Evolutionary conservation across 1,140 invertebrate species (phyloP).

Genomic region (Grapholita molesta): DNA sequence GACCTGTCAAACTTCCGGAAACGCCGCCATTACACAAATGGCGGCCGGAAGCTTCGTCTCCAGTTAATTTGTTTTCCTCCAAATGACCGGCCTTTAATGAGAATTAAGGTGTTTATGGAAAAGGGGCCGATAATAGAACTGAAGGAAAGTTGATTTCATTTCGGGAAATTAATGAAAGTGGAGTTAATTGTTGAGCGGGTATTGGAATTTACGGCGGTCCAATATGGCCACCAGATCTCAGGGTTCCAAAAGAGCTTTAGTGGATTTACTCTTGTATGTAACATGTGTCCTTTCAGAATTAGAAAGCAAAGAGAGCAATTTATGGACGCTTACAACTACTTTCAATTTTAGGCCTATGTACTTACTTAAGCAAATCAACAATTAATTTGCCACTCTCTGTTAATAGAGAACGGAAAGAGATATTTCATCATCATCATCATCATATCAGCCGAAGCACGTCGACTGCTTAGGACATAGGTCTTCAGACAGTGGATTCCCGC

Average conservation of each 20-base stretch:
- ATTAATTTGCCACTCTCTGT: neutral
- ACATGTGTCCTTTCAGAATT: neutral
- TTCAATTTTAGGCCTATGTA: neutral
- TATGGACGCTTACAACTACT: constrained; percentile 2
- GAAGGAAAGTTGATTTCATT: constrained; percentile 55
- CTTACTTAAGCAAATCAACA: neutral
- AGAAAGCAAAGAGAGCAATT: neutral
- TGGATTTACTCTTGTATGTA: neutral
- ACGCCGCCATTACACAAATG: constrained; percentile 47
- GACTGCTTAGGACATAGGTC: too few relatives aligned
- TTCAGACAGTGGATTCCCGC: too few relatives aligned
- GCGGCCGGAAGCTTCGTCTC: constrained; percentile 43
- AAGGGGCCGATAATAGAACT: constrained; percentile 45
- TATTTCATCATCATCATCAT: too few relatives aligned
- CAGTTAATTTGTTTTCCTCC: constrained; percentile 66
- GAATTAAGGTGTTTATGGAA: constrained; percentile 72
- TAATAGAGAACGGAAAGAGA: neutral
- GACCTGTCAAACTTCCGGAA: constrained; percentile 59
- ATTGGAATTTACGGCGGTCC: constrained; percentile 28
- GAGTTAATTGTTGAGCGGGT: constrained; percentile 28
- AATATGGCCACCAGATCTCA: neutral
- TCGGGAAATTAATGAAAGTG: constrained; percentile 46
- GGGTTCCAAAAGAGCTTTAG: neutral
- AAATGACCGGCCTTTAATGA: constrained; percentile 67
- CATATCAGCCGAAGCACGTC: too few relatives aligned